Evolutionary conservation across 1,140 invertebrate species (phyloP), one percentile per base, ranked within the genome.

Genomic region (Cataglyphis hispanica): DNA sequence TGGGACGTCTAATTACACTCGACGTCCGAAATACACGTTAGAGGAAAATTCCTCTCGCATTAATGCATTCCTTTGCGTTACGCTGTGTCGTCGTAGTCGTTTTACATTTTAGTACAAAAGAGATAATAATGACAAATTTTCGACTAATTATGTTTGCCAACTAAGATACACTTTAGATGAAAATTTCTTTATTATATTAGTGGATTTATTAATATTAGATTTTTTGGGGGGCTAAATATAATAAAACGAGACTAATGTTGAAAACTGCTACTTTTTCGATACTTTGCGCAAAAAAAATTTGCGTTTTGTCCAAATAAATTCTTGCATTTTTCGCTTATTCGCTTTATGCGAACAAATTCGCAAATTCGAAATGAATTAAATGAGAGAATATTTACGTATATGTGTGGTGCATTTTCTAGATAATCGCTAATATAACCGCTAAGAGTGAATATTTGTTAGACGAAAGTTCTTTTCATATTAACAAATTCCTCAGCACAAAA

Each of bases 41-140:
- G 77, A 80, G 77, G 64, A 70, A 72, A 72, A 83, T 81, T 72
- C 25, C 50, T 58, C 78, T 22, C 66, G 66, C 34, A 81, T 81
- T 56, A 81, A 81, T 70, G 34, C 46, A 58, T 72, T 72, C 78
- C 56, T 72, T 37, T 27, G 78, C 78, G 46, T 46, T 31, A 69
- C 5, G 53, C 37, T 67, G 43, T 64, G 40, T 70, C 67, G 34
- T 60, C 37, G 78, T 40, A 11, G 43, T 58, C 53, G 53, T 37
- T 22, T 58, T 25, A 34, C 56, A 60, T 81, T 58, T 70, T 34
- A n/a, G 64, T 53, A 31, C 66, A 72, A 81, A 81, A 67, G 66
- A 31, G 53, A 27, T 81, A 74, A 83, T 72, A 74, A 43, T 46
- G 67, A 40, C 37, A 46, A 74, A 60, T 74, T 74, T 74, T 53